Evolutionary conservation across 2,888 invertebrate species (phyloP).

Genomic region (Digitonthophagus gazella): DNA sequence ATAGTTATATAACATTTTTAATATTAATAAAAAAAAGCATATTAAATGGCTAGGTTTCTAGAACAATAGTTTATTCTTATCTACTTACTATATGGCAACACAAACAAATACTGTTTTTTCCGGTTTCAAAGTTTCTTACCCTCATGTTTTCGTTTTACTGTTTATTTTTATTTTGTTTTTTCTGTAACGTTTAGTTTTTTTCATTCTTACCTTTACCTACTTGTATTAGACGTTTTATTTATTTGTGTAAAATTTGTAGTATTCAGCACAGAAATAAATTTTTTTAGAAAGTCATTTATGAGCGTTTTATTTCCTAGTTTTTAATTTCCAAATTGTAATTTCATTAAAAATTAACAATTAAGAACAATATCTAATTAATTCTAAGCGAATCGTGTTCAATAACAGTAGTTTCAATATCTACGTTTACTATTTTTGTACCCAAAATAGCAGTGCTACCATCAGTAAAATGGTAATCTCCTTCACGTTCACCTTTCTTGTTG

Average conservation of each 20-base stretch:
- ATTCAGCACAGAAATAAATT: constrained; percentile 45
- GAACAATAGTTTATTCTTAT: constrained; percentile 25
- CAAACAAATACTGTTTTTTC: constrained; percentile 17
- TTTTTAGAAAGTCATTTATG: constrained; percentile 24
- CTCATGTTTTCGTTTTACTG: constrained; percentile 21
- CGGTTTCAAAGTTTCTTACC: constrained; percentile 17
- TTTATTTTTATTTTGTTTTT: constrained; percentile 41
- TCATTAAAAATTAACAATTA: background rate
- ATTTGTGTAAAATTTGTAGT: constrained; percentile 30
- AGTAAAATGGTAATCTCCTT: constrained; percentile 74
- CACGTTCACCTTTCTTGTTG: constrained; percentile 71
- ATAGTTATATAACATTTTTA: constrained; percentile 27
- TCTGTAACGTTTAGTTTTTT: constrained; percentile 24
- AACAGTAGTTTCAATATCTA: too few species aligned
- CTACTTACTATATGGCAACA: constrained; percentile 20
- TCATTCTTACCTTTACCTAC: constrained; percentile 32
- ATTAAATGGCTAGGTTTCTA: constrained; percentile 25
- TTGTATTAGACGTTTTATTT: constrained; percentile 34
- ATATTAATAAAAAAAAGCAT: constrained; percentile 25
- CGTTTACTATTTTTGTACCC: constrained; percentile 58
- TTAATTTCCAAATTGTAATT: background rate
- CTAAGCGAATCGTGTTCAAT: too few species aligned
- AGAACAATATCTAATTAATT: background rate
- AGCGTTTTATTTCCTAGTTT: constrained; percentile 9
- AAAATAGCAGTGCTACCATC: constrained; percentile 77